phyloP scores from a whole-genome alignment of 2,797 vertebrate genomes.

The Oreochromis mossambicus region DNA sequence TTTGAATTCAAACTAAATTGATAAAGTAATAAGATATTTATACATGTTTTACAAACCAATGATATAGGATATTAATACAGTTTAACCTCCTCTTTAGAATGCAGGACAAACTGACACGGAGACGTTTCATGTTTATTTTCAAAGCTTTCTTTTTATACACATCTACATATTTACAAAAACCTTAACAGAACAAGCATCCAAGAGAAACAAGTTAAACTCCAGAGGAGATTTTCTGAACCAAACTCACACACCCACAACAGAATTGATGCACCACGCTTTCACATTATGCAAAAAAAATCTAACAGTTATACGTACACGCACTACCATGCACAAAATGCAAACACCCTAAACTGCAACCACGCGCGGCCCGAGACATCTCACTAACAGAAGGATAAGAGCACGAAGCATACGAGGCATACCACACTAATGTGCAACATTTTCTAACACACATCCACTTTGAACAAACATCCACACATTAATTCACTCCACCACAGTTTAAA shows the following conservation, averaged over 20 bases:
- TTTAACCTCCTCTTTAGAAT: background rate
- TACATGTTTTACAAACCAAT: background rate
- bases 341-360: constrained; percentile 59
- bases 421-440: constrained; percentile 65
- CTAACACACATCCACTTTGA: constrained; percentile 63
- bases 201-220: constrained; percentile 40
- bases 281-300: constrained; percentile 40
- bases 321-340: constrained; percentile 71
- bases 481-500: constrained; percentile 58
- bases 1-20: background rate
- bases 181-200: constrained; percentile 42
- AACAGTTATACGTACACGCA: constrained; percentile 30
- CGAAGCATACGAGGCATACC: constrained; percentile 67
- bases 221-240: constrained; percentile 26
- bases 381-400: constrained; percentile 56
- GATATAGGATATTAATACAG: background rate
- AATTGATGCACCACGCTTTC: constrained; percentile 46
- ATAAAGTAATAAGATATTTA: background rate
- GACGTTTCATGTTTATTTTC: constrained; percentile 55
- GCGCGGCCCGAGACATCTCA: constrained; percentile 44
- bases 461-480: constrained; percentile 64
- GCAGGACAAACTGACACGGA: background rate
- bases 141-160: constrained; percentile 77
- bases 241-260: constrained; percentile 55
- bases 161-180: constrained; percentile 82